Evolutionary conservation across 1,140 invertebrate species (phyloP).

Genomic region (Diachasmimorpha longicaudata): DNA sequence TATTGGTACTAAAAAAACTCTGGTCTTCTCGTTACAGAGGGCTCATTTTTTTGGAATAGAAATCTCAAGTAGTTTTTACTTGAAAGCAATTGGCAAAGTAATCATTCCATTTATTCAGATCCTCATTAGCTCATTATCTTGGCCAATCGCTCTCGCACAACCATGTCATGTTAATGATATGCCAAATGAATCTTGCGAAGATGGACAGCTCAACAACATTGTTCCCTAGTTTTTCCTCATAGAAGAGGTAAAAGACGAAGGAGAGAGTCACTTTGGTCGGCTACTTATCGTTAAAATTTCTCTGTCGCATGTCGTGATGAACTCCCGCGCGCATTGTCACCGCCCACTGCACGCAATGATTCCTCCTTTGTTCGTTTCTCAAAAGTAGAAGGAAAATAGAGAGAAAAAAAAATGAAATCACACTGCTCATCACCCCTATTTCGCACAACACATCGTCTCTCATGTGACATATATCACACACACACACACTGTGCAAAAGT

Average conservation of each 20-base stretch:
- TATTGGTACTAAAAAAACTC: no score
- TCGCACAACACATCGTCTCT: background rate
- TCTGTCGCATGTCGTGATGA: constrained; percentile 21
- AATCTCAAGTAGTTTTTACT: no score
- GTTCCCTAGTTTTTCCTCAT: background rate
- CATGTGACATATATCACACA: background rate
- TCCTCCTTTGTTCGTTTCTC: constrained; percentile 22
- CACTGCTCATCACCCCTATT: background rate
- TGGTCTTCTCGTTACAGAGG: no score
- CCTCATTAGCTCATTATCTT: no score
- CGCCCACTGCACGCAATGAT: constrained; percentile 23
- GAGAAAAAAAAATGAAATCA: background rate
- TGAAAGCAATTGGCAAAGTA: no score
- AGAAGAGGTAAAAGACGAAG: background rate
- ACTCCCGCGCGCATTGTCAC: constrained; percentile 2
- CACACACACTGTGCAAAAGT: background rate
- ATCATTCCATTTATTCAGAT: no score
- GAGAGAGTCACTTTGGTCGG: background rate
- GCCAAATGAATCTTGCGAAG: background rate
- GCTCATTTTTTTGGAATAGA: no score
- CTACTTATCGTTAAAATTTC: constrained; percentile 22
- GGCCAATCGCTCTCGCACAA: background rate
- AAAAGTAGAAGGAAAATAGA: background rate
- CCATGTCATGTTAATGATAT: background rate
- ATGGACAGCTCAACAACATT: background rate